A percentile compares a stretch with the other conserved stretches of the same genome.
These are phyloP conservation scores for Telmatherina bonti DNA, from an alignment of 2,797 vertebrate species.

Conservation along the genomic window DNA sequence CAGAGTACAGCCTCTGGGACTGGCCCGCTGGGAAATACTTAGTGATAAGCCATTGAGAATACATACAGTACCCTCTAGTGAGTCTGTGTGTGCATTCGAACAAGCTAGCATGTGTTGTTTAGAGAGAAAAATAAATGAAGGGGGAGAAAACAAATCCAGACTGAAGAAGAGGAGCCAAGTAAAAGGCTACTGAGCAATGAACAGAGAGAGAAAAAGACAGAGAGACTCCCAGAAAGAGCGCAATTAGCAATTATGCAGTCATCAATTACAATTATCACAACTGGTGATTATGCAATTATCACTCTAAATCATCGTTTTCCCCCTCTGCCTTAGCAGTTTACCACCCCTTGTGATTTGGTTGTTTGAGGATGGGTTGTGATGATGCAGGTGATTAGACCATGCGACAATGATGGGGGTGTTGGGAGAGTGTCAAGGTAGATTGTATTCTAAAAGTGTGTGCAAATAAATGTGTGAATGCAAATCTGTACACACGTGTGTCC, in stretches of 20 bases:
- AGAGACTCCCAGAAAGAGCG: slow-evolving; percentile 79
- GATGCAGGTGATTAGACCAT: slow-evolving; percentile 76
- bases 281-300: slow-evolving; percentile 87
- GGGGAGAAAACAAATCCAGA: slow-evolving; percentile 47
- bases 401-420: slow-evolving; percentile 50
- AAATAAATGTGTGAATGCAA: slow-evolving; percentile 33
- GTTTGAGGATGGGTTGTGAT: slow-evolving; percentile 66
- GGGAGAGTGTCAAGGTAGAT: slow-evolving; percentile 33
- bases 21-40: slow-evolving; percentile 77
- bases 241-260: slow-evolving; percentile 83
- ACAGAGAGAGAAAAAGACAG: slow-evolving; percentile 67
- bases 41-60: slow-evolving; percentile 77
- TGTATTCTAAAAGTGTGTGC: slow-evolving; percentile 23
- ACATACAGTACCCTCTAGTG: slow-evolving; percentile 65
- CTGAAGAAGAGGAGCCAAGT: slow-evolving; percentile 33
- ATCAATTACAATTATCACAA: slow-evolving; percentile 87
- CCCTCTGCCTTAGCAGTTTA: slow-evolving; percentile 72
- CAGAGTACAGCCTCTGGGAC: slow-evolving; percentile 73
- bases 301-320: slow-evolving; percentile 80
- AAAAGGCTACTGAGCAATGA: slow-evolving; percentile 47
- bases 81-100: slow-evolving; percentile 31
- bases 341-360: slow-evolving; percentile 75
- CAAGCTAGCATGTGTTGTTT: slow-evolving; percentile 46
- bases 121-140: slow-evolving; percentile 50
- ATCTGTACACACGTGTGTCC: slow-evolving; percentile 40